These are phyloP conservation scores for Tupiocoris notatus DNA, from an alignment of 2,888 invertebrate genomes.

Conservation along the genomic window DNA sequence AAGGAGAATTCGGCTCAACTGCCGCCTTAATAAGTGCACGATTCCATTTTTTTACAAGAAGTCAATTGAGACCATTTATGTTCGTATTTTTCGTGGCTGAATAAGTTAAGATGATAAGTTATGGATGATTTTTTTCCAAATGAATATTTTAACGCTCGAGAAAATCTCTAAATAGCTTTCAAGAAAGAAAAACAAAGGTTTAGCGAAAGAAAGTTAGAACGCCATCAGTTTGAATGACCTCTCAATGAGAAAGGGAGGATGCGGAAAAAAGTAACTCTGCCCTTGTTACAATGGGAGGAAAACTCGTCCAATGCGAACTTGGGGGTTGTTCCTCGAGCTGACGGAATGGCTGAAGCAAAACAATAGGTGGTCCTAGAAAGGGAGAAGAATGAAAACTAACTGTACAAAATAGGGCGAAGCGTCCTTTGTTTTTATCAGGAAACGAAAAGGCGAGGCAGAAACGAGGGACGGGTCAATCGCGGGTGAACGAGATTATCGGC, in stretches of 20 bases:
- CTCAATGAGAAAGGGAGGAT: neutral
- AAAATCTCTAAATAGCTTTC: neutral
- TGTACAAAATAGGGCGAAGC: constrained; percentile 4
- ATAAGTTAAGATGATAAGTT: no score
- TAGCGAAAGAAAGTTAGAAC: neutral
- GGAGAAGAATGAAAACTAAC: constrained; percentile 17
- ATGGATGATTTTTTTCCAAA: neutral
- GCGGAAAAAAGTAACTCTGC: neutral
- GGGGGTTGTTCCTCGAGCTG: neutral
- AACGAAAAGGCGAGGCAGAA: neutral
- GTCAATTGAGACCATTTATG: no score
- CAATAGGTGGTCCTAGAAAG: constrained; percentile 2
- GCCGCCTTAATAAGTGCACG: no score
- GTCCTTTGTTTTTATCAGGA: constrained; percentile 1
- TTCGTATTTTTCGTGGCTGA: no score
- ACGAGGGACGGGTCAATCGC: neutral
- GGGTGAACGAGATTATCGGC: neutral
- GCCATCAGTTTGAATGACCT: neutral
- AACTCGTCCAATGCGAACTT: constrained; percentile 4
- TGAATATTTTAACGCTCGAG: constrained; percentile 7
- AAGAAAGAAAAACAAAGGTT: neutral
- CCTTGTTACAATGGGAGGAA: neutral
- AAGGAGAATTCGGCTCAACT: no score
- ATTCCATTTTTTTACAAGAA: no score
- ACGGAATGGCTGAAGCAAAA: neutral